Conservation (phyloP, 2,888 invertebrate species). For the Agonopterix subpropinquella region DNA sequence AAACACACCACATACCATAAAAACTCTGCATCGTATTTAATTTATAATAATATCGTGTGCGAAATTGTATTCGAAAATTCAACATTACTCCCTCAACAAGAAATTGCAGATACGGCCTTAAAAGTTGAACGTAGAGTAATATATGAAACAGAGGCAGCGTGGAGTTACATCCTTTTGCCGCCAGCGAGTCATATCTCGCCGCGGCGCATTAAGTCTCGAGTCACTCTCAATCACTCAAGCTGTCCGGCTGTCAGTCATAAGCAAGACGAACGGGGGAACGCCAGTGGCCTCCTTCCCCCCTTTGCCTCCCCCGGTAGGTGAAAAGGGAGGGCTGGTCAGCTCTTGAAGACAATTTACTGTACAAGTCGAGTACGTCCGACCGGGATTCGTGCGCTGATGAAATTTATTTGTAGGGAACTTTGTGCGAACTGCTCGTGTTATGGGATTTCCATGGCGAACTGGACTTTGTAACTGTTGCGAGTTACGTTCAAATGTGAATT, state of each 20-base stretch:
- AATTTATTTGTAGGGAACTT: slow-evolving; percentile 65
- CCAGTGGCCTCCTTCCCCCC: slow-evolving; percentile 52
- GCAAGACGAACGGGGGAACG: slow-evolving; percentile 71
- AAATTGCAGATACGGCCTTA: slow-evolving; percentile 11
- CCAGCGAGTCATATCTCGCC: slow-evolving; percentile 41
- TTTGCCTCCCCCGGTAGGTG: slow-evolving; percentile 43
- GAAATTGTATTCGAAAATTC: slow-evolving; percentile 17
- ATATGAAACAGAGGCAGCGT: slow-evolving; percentile 25
- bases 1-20: slow-evolving; percentile 47
- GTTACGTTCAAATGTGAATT: not conserved
- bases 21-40: slow-evolving; percentile 62
- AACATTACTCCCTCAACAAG: not conserved
- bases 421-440: slow-evolving; percentile 44
- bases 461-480: not conserved
- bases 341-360: slow-evolving; percentile 74
- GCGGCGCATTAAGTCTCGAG: slow-evolving; percentile 71
- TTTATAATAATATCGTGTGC: slow-evolving; percentile 60
- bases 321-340: slow-evolving; percentile 61
- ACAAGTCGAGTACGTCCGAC: slow-evolving; percentile 55
- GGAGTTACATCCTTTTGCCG: slow-evolving; percentile 31
- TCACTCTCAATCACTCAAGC: slow-evolving; percentile 75
- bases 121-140: slow-evolving; percentile 27
- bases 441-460: slow-evolving; percentile 45
- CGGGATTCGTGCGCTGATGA: slow-evolving; percentile 61
- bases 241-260: slow-evolving; percentile 74